Base-by-base conservation (phyloP, 2,113 vertebrate species). In the Crotalus horridus region DNA sequence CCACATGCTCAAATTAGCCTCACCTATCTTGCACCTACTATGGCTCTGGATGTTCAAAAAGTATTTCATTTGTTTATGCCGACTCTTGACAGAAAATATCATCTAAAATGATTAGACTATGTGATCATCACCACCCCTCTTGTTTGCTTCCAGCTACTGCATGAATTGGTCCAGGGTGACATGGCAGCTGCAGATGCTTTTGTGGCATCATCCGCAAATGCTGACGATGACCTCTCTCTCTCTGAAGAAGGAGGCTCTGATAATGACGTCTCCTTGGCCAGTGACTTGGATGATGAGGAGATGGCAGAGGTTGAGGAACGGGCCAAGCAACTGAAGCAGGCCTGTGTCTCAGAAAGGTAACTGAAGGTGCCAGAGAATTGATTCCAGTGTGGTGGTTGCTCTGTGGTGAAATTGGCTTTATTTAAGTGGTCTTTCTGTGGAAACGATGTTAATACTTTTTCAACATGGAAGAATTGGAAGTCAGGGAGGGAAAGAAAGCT, bases 231-330 rank as follows among this genome's bases (percentile, higher is more conserved):
- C 92, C n/a, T 99, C 69, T 97, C 97, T 4, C 51, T 99, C 56
- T 99, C 99, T 0, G 98, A 97, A 0, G 90, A 93, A 0, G 97
- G 94, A 0, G 95, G 94, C n/a, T 93, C 92, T 0, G 97, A 59
- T 0, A 97, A 98, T 0, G 90, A 97, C 0, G 94, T 98, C 43
- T 99, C 99, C 87, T 96, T 99, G 96, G 99, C 97, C 9, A 99
- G 99, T 0, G 99, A 99, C 89, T 96, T 99, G 87, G 99, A 99
- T 93, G 97, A 98, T 0, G 98, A 99, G 0, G 99, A 99, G 59
- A 87, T 99, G 93, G 97, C 97, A 2, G 98, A 98, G 94, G 97
- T 99, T 0, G 95, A 98, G 91, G 95, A 96, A 58, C 97, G 92
- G 56, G 93, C 94, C 95, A 96, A 89, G 90, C 94, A 20, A 88